These are phyloP conservation scores for Psophia crepitans DNA, from an alignment of 2,113 vertebrate species.

Conservation along the genomic window DNA sequence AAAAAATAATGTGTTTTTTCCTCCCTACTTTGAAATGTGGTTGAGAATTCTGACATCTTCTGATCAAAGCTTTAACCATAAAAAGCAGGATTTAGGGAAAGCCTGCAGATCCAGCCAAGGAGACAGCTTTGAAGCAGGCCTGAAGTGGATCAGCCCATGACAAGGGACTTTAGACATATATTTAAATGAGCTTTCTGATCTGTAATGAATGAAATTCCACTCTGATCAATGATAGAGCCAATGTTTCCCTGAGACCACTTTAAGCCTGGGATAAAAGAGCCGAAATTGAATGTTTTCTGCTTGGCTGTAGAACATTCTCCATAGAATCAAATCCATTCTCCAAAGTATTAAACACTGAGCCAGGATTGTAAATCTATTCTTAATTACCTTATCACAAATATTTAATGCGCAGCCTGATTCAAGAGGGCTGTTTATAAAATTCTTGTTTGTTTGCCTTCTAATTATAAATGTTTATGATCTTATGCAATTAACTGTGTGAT, in stretches of 20 bases:
- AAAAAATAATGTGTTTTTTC: not conserved
- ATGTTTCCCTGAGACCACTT: conserved; percentile 28
- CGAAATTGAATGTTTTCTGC: conserved; percentile 20
- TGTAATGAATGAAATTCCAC: conserved; percentile 41
- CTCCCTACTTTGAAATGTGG: not conserved
- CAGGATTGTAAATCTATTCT: conserved; percentile 63
- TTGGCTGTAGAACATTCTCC: conserved; percentile 35
- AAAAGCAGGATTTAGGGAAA: not conserved
- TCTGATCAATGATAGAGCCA: conserved; percentile 27
- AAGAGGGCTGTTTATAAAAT: conserved; percentile 70
- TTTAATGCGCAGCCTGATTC: conserved; percentile 67
- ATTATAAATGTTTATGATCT: conserved; percentile 70
- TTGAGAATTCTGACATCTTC: not conserved
- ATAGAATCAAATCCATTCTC: conserved; percentile 50
- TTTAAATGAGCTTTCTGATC: conserved; percentile 44
- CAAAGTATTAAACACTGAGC: conserved; percentile 33
- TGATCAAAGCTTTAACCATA: conserved; percentile 1
- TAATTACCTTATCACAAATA: conserved; percentile 72
- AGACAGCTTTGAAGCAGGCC: conserved; percentile 40
- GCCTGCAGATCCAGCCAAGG: not conserved
- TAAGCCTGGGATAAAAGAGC: conserved; percentile 37
- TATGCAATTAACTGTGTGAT: conserved; percentile 73
- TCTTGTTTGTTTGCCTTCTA: conserved; percentile 68
- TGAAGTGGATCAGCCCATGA: conserved; percentile 23
- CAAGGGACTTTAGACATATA: conserved; percentile 19